Conservation (phyloP, 2,797 vertebrate genomes). For the Thalassophryne amazonica region DNA sequence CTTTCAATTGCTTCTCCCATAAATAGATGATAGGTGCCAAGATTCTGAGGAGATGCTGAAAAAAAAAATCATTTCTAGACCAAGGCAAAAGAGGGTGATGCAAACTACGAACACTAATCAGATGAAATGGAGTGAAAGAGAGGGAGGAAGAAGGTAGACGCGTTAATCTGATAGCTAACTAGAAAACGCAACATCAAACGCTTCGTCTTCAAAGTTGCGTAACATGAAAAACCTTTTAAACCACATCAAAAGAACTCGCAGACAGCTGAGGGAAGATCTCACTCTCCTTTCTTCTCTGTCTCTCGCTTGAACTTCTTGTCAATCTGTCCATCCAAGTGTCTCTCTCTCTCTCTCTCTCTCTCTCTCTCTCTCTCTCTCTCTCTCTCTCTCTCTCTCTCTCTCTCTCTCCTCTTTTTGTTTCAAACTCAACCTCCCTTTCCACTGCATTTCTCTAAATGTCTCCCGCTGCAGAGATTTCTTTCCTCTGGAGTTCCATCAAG, state of each 20-base stretch:
- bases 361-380: slow-evolving; percentile 19
- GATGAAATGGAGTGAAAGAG: slow-evolving; percentile 50
- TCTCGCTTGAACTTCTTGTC: slow-evolving; percentile 56
- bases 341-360: slow-evolving; percentile 6
- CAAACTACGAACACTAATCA: slow-evolving; percentile 54
- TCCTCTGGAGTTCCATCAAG: slow-evolving; percentile 51
- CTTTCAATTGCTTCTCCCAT: slow-evolving; percentile 60
- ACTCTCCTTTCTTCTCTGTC: slow-evolving; percentile 52
- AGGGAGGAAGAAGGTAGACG: slow-evolving; percentile 40
- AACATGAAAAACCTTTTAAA: slow-evolving; percentile 73
- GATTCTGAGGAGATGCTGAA: slow-evolving; percentile 56
- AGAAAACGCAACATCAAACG: slow-evolving; percentile 72
- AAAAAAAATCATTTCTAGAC: slow-evolving; percentile 58
- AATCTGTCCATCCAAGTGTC: slow-evolving; percentile 40
- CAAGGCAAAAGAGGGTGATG: slow-evolving; percentile 53
- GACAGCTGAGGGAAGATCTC: slow-evolving; percentile 67
- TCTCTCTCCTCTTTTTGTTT: slow-evolving; percentile 9
- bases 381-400: slow-evolving; percentile 24
- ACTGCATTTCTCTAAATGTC: slow-evolving; percentile 17
- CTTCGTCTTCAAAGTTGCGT: slow-evolving; percentile 74
- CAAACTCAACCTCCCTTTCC: neutral
- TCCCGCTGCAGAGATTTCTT: neutral
- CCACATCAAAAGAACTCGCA: slow-evolving; percentile 65
- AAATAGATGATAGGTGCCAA: slow-evolving; percentile 68
- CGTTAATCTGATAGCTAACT: slow-evolving; percentile 70